Base-by-base conservation (phyloP, 1,140 invertebrate genomes). In the Drosophila pseudoananassae region DNA sequence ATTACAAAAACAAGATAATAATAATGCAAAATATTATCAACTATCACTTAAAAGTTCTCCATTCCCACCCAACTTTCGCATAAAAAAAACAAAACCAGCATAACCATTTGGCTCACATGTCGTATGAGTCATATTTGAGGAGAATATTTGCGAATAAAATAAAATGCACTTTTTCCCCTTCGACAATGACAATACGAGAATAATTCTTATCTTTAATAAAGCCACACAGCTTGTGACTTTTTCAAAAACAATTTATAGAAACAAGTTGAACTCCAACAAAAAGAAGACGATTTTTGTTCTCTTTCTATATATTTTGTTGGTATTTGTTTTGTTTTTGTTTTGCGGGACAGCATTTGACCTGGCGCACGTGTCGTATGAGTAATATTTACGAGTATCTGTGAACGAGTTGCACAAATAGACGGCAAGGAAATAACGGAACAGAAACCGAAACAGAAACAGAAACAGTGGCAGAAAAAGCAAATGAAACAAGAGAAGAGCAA, bases 351-450 rank as follows among this genome's bases (percentile, higher is more conserved):
- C 63, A 65, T 66, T 46, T 65, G 63, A 66, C 63, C 63, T 64
- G 63, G 59, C 59, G 63, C 64, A 66, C 63, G 63, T 66, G 63
- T 64, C 59, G 63, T 64, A 66, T 66, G 63, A 66, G 63, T 66
- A 63, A 66, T 66, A 66, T 66, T 54, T 47, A 64, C 61, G 45
- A 64, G 63, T 66, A 66, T 64, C 64, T 52, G 59, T 66, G 58
- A 66, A 66, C 50, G 63, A 66, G 59, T 66, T 65, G 63, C 63
- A 66, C 63, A 66, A 66, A 66, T 66, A 66, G 59, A 46, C 15
- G 17, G 43, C 15, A 17, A 20, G 43, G 15, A 46, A 46, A 46
- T 46, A 46, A 46, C 43, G 43, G 17, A 46, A 46, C 17, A 7
- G 14, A 45, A 9, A 45, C 38, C 2, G 43, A 46, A 46, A 43